Conservation (phyloP, 1,140 invertebrate species). For the Vanessa tameamea region DNA sequence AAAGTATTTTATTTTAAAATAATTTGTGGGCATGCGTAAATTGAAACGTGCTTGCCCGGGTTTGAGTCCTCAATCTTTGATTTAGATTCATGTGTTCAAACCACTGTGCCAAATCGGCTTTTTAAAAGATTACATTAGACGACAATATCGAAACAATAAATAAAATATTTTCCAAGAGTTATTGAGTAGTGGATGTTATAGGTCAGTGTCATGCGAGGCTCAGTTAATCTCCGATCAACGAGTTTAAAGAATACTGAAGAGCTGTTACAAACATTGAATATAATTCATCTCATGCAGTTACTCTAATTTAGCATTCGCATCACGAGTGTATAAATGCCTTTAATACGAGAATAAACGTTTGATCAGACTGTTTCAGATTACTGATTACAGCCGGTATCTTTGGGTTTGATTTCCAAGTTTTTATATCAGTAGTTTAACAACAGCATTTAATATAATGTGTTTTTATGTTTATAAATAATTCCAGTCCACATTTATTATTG, state of each 20-base stretch:
- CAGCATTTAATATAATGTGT: background rate
- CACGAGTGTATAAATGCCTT: constrained; percentile 38
- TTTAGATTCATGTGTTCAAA: no score
- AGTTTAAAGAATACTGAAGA: constrained; percentile 38
- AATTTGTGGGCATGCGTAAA: no score
- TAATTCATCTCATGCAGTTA: constrained; percentile 32
- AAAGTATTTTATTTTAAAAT: no score
- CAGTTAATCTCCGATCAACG: constrained; percentile 38
- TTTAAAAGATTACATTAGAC: background rate
- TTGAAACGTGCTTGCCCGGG: no score
- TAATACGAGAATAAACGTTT: constrained; percentile 42
- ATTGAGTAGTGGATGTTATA: constrained; percentile 16
- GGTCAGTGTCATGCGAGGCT: constrained; percentile 40
- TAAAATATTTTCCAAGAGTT: constrained; percentile 5
- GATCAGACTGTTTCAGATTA: constrained; percentile 31
- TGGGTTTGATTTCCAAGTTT: constrained; percentile 17
- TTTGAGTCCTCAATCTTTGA: no score
- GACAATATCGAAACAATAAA: background rate
- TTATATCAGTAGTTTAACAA: background rate
- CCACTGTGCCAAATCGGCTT: no score
- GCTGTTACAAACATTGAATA: constrained; percentile 11
- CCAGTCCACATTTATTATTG: no score
- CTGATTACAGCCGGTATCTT: constrained; percentile 26
- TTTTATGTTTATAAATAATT: background rate
- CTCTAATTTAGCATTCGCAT: constrained; percentile 29